Percentiles rank a stretch among this genome's conserved stretches.
Conservation (phyloP, 2,113 vertebrate species). For the Empidonax alnorum region DNA sequence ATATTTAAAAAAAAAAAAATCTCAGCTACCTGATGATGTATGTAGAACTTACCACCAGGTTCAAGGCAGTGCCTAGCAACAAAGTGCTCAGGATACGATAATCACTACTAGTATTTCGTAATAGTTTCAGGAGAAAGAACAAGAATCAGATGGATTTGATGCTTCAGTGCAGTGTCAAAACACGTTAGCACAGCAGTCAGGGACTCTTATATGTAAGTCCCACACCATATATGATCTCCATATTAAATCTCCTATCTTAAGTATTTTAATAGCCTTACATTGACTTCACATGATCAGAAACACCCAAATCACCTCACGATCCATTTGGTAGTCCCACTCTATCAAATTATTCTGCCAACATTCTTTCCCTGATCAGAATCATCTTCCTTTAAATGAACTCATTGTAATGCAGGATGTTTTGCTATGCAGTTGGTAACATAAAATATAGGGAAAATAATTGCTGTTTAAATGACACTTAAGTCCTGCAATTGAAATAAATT, state of each 20-base stretch:
- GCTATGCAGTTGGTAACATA: background rate
- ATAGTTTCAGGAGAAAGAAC: background rate
- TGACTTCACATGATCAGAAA: background rate
- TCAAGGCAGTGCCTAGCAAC: constrained; percentile 20
- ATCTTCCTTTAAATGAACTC: constrained; percentile 7
- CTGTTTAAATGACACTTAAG: background rate
- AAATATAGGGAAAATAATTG: background rate
- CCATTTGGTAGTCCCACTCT: background rate
- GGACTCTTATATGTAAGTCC: background rate
- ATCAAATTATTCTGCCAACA: background rate
- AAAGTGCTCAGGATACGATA: background rate
- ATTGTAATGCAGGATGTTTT: background rate
- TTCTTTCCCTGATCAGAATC: background rate
- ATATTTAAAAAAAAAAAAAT: background rate
- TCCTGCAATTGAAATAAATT: background rate
- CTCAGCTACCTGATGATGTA: background rate
- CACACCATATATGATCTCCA: background rate
- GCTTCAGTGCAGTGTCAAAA: background rate
- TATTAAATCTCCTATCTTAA: background rate
- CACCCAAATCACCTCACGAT: background rate
- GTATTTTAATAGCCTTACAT: background rate
- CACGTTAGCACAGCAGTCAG: background rate
- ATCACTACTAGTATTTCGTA: background rate
- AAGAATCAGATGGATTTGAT: constrained; percentile 4
- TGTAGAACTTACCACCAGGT: background rate